Evolutionary conservation across 2,888 invertebrate genomes (phyloP).

Genomic region (Caenorhabditis japonica): DNA sequence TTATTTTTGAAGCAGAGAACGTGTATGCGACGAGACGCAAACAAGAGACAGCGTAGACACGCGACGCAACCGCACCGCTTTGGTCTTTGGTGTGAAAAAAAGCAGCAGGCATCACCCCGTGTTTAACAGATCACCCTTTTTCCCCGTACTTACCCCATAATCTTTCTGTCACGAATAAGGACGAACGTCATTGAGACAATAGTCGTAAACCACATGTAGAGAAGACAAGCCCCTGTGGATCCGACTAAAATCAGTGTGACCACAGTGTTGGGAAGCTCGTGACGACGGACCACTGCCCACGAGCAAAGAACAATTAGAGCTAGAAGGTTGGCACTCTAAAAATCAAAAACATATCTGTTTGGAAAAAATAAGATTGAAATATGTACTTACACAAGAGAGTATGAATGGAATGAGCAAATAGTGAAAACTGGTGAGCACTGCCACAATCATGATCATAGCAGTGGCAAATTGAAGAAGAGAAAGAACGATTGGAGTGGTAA

Average conservation of each 20-base stretch:
- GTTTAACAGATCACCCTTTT: neutral
- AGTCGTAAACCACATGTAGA: slow-evolving; percentile 67
- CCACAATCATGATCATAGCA: slow-evolving; percentile 64
- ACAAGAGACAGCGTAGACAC: too few relatives aligned
- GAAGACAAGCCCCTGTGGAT: slow-evolving; percentile 37
- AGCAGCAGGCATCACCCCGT: neutral
- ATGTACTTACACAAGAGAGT: slow-evolving; percentile 49
- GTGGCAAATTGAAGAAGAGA: slow-evolving; percentile 56
- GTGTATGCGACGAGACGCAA: too few relatives aligned
- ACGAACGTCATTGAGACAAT: slow-evolving; percentile 67
- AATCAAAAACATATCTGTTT: neutral
- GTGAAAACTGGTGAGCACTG: slow-evolving; percentile 64
- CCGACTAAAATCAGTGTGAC: slow-evolving; percentile 55
- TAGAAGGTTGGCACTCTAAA: slow-evolving; percentile 32
- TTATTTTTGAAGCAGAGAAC: too few relatives aligned
- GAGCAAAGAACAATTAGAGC: slow-evolving; percentile 40
- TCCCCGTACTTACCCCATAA: slow-evolving; percentile 51
- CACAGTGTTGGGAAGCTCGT: slow-evolving; percentile 29
- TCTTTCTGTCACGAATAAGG: slow-evolving; percentile 65
- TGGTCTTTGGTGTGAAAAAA: too few relatives aligned
- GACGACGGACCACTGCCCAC: slow-evolving; percentile 44
- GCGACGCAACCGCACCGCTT: too few relatives aligned
- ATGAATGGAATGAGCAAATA: slow-evolving; percentile 64
- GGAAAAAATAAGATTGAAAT: neutral
- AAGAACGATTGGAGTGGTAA: slow-evolving; percentile 52